phyloP scores from a whole-genome alignment of 35 echinoderm and acorn worm species.

The Eucidaris tribuloides region DNA sequence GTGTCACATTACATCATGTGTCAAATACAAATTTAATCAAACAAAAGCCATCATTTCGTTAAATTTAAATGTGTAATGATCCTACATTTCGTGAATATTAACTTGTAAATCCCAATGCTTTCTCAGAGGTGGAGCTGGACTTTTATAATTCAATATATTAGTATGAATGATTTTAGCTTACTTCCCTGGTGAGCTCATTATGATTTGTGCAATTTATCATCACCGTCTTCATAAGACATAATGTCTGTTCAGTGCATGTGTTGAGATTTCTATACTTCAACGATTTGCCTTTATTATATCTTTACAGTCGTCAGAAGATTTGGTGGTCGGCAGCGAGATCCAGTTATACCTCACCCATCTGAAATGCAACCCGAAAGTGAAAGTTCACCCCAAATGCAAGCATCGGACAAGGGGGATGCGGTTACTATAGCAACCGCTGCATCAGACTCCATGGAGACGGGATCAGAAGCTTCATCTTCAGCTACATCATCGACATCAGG shows the following conservation, averaged over 20 bases:
- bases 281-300: not conserved
- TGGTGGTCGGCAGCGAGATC: not conserved
- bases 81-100: no score
- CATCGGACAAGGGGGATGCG: not conserved
- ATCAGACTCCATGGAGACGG: not conserved
- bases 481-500: not conserved
- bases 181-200: not conserved
- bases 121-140: no score
- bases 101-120: no score
- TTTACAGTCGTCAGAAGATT: not conserved
- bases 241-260: no score
- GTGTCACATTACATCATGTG: no score
- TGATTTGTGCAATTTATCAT: not conserved
- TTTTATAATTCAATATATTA: not conserved
- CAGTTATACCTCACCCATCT: conserved; percentile 5
- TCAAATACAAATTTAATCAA: no score
- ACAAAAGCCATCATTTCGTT: no score
- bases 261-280: not conserved
- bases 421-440: not conserved
- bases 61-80: no score
- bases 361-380: not conserved
- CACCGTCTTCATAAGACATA: not conserved
- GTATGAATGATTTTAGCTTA: not conserved
- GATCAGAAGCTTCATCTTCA: not conserved
- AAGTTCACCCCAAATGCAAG: no score